Base-by-base conservation (phyloP, 2,113 vertebrate genomes). In the Centropristis striata region DNA sequence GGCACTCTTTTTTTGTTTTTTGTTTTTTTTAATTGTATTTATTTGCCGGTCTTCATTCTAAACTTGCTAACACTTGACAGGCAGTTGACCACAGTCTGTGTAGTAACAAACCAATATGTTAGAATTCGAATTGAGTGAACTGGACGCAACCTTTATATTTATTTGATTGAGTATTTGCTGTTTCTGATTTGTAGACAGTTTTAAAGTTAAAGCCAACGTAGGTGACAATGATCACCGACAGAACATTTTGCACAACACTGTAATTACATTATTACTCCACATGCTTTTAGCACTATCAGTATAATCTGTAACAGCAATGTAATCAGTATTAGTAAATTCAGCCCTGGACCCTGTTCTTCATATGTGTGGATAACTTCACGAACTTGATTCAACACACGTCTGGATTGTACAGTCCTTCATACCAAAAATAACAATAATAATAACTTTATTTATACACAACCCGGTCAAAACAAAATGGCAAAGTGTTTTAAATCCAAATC, bases 11-110 rank as follows among this genome's bases (percentile, higher is more conserved):
- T 42, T 80, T 77, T 42, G 77, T 21, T n/a, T 51, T 28, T 77
- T n/a, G n/a, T n/a, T n/a, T 61, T 58, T 67, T 70, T 83, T 86
- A 39, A 39, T 75, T 64, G 3, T 32, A 77, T 88, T 89, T 90
- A 89, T 93, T 92, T 86, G 74, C 87, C 78, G 68, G 11, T 90
- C 67, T 84, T 86, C 54, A 84, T 71, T 57, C 75, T 78, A 49
- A 57, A 79, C 51, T 67, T 79, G 70, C 50, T 71, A 25, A 71
- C 51, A 47, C 64, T 71, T 76, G 44, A 74, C 37, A 60, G 81
- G 73, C 37, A 76, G 58, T 57, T 1, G 51, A 32, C 12, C 58
- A n/a, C 58, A 0, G 21, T 55, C 36, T 8, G 21, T 75, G 47
- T 41, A n/a, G 28, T 65, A 36, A n/a, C 15, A 57, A 11, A 39